phyloP scores from a whole-genome alignment of 2,113 vertebrate genomes.

The Hemichromis elongatus region DNA sequence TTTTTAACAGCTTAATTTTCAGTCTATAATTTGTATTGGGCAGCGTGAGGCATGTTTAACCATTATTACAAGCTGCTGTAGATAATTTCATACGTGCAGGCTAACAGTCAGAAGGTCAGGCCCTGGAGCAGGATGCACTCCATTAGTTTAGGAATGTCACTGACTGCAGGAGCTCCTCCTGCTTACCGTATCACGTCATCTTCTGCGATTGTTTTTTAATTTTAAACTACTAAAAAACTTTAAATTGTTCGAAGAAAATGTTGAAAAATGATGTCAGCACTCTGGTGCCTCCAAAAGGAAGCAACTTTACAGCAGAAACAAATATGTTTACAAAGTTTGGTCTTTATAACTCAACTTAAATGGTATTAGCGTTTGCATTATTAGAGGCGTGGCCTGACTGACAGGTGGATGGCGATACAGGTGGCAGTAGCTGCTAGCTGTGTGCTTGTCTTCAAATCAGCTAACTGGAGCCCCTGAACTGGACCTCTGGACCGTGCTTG shows the following conservation, averaged over 20 bases:
- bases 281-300: neutral
- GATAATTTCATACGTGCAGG: neutral
- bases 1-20: neutral
- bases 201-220: neutral
- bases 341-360: neutral
- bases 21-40: neutral
- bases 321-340: neutral
- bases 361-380: accelerated
- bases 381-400: neutral
- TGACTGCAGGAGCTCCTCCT: neutral
- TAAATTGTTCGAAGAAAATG: neutral
- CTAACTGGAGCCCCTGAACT: neutral
- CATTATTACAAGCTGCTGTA: neutral
- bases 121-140: neutral
- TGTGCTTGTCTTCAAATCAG: neutral
- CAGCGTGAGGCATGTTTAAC: neutral
- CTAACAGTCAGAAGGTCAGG: neutral
- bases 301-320: too few species aligned
- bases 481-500: neutral
- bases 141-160: neutral
- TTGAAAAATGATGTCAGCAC: neutral
- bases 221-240: neutral
- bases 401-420: neutral
- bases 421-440: neutral
- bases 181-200: neutral